Base-by-base conservation (phyloP, 2,797 vertebrate species). In the Myripristis murdjan region DNA sequence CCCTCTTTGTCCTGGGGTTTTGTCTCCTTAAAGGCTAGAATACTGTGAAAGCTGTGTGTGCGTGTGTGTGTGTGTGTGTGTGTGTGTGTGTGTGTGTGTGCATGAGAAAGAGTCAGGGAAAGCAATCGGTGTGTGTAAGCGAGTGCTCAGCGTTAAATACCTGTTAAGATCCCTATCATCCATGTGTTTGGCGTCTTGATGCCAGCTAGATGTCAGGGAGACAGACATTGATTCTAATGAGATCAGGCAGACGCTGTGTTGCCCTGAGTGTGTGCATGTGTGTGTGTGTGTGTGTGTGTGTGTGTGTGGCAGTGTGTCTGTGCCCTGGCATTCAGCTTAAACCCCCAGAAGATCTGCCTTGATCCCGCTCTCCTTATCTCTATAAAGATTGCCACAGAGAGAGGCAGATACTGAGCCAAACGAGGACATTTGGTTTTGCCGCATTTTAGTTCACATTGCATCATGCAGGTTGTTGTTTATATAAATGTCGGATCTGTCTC, bases 201-300 rank as follows among this genome's bases (percentile, higher is more conserved):
- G 64, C 35, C 69, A n/a, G 39, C 20, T 1, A 47, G 64, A 68
- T 59, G 73, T 62, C 76, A 66, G 69, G 15, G 52, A 76, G 69
- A 74, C 26, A 24, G 70, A 60, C 79, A 28, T 6, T 68, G 71
- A 82, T 46, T 66, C 73, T 81, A 84, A 88, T 76, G 62, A 63
- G 77, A 81, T 87, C 61, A 68, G 46, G 59, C 37, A 35, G 67
- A 44, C 3, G 15, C 61, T 70, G 15, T 11, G 56, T 23, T 52
- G 18, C 48, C 16, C 2, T 24, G 64, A n/a, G 24, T 23, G 47
- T 52, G 53, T 47, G 47, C 60, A 48, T 47, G 58, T 57, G 44
- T 28, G 46, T 54, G 49, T 55, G 20, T 66, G 51, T 64, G 58
- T 54, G 41, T 37, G 28, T 59, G 44, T 20, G 46, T 28, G 48